Evolutionary conservation across 2,797 vertebrate genomes (phyloP).

Genomic region (Cyprinella venusta): DNA sequence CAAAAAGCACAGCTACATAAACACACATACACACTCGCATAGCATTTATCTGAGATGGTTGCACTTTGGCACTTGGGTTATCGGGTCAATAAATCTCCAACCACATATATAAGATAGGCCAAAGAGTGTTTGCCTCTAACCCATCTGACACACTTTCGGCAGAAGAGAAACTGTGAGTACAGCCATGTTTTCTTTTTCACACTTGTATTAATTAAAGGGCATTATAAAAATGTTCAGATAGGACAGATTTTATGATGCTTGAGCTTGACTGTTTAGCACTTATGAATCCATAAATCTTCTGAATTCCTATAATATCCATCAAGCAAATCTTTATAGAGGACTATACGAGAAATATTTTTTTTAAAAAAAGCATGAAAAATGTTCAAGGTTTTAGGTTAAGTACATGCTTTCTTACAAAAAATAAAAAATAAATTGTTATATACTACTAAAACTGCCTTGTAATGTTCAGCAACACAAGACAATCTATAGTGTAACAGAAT

Average conservation of each 20-base stretch:
- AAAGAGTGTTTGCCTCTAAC: conserved; percentile 54
- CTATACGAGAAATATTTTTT: no score
- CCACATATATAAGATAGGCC: conserved; percentile 72
- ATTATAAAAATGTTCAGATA: neutral
- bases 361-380: no score
- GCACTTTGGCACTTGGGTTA: conserved; percentile 77
- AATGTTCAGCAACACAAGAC: neutral
- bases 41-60: conserved; percentile 71
- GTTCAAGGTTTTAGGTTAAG: no score
- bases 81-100: conserved; percentile 74
- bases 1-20: conserved; percentile 1
- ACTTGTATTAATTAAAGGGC: conserved; percentile 14
- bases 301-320: neutral
- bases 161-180: conserved; percentile 76
- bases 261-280: neutral
- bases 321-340: no score
- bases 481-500: neutral
- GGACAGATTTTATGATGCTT: neutral
- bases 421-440: neutral
- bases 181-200: conserved; percentile 27
- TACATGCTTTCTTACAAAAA: neutral
- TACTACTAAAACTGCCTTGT: neutral
- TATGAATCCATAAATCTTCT: neutral
- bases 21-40: conserved; percentile 45
- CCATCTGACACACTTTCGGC: conserved; percentile 61